Percentiles rank a stretch among this genome's conserved stretches.
Evolutionary conservation across 1,140 invertebrate genomes (phyloP).

Genomic region (Ephestia elutella): DNA sequence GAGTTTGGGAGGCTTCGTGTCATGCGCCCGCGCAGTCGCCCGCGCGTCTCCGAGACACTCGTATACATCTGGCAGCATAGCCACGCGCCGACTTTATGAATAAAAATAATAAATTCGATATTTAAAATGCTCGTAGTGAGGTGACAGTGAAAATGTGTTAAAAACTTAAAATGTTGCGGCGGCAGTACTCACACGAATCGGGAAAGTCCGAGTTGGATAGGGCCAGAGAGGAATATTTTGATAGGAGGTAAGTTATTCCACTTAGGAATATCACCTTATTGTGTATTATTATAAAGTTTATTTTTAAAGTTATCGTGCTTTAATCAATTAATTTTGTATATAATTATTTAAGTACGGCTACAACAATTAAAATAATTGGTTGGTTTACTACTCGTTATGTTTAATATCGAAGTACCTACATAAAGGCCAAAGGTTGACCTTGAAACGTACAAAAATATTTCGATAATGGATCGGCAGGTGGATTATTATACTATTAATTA

Average conservation of each 20-base stretch:
- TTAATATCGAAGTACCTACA: no score
- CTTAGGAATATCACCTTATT: not conserved
- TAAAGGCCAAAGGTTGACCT: no score
- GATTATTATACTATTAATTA: no score
- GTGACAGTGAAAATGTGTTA: not conserved
- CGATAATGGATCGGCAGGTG: no score
- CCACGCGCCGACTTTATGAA: conserved; percentile 8
- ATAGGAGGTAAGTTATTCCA: conserved; percentile 38
- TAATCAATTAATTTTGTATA: not conserved
- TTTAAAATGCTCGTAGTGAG: not conserved
- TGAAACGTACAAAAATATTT: no score
- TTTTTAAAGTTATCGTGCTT: not conserved
- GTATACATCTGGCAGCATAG: not conserved
- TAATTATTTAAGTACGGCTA: not conserved
- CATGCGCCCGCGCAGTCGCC: conserved; percentile 16
- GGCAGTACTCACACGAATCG: conserved; percentile 61
- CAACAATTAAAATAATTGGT: not conserved
- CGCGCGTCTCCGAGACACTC: conserved; percentile 13
- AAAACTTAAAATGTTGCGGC: conserved; percentile 44
- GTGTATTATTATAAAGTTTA: not conserved
- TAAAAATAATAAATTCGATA: conserved; percentile 10
- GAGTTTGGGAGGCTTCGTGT: conserved; percentile 12
- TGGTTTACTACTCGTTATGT: no score
- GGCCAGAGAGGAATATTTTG: conserved; percentile 51
- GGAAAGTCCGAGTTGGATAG: conserved; percentile 48